Percentiles rank a stretch among this genome's conserved stretches.
phyloP scores from a whole-genome alignment of 2,113 vertebrate genomes.

The Ailuropoda melanoleuca region DNA sequence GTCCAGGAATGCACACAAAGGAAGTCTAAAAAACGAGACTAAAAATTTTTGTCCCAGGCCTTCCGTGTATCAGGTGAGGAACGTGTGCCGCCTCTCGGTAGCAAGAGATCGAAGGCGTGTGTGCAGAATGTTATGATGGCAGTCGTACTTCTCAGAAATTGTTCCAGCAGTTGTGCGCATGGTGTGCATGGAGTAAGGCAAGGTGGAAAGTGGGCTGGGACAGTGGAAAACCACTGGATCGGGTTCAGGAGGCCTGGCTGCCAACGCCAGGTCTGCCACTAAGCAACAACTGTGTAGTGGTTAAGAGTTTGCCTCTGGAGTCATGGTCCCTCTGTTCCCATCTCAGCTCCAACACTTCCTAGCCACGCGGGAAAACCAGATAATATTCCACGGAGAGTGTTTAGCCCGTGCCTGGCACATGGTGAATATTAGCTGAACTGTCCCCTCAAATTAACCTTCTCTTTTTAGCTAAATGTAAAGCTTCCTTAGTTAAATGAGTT shows the following conservation, averaged over 20 bases:
- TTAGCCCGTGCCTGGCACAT: background rate
- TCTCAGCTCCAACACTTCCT: background rate
- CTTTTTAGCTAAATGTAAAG: background rate
- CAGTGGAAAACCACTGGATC: background rate
- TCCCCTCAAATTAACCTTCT: background rate
- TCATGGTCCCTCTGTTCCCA: rapidly evolving
- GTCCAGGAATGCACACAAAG: background rate
- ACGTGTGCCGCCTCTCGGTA: background rate
- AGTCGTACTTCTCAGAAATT: background rate
- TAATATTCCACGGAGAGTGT: rapidly evolving
- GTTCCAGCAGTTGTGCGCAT: background rate
- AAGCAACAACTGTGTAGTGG: rapidly evolving
- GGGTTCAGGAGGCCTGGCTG: background rate
- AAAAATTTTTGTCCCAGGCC: background rate
- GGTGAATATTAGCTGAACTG: background rate
- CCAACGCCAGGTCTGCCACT: background rate
- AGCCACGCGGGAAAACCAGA: rapidly evolving
- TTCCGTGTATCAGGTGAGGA: background rate
- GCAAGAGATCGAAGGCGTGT: background rate
- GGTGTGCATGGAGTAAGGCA: background rate
- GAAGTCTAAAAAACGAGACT: background rate
- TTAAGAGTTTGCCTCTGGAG: background rate
- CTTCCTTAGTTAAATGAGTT: background rate
- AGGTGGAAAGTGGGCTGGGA: background rate
- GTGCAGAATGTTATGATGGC: background rate